Conservation (phyloP, 2,113 vertebrate genomes). For the Saguinus midas region DNA sequence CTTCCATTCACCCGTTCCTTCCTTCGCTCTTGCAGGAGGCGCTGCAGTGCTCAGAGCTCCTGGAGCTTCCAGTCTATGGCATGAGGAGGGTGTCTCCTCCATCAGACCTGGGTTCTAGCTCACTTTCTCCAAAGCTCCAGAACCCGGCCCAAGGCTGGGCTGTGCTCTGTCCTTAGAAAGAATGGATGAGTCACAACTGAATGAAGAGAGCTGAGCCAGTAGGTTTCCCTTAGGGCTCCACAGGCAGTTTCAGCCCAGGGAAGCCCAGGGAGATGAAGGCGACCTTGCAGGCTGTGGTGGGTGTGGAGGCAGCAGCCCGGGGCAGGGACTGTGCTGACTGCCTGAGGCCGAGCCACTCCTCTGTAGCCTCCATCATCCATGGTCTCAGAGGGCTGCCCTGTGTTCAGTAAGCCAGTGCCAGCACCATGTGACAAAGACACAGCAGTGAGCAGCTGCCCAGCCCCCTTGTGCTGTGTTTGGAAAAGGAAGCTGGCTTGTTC, state of each 20-base stretch:
- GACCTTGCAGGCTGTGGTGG: accelerated
- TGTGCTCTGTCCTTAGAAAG: neutral
- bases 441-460: neutral
- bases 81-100: accelerated
- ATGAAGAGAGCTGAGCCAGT: neutral
- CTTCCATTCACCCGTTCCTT: neutral
- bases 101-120: accelerated
- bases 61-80: accelerated
- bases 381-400: accelerated
- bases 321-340: neutral
- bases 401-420: neutral
- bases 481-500: neutral
- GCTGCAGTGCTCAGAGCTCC: accelerated
- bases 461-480: neutral
- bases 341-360: neutral
- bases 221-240: accelerated
- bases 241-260: neutral
- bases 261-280: accelerated
- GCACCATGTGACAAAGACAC: neutral
- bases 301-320: too few relatives aligned
- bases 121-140: too few relatives aligned
- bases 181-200: neutral
- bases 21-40: neutral
- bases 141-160: neutral
- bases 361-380: neutral